Evolutionary conservation across 2,797 vertebrate genomes (phyloP), one percentile per base, ranked within the genome.

Genomic region (Lacerta bilineata): DNA sequence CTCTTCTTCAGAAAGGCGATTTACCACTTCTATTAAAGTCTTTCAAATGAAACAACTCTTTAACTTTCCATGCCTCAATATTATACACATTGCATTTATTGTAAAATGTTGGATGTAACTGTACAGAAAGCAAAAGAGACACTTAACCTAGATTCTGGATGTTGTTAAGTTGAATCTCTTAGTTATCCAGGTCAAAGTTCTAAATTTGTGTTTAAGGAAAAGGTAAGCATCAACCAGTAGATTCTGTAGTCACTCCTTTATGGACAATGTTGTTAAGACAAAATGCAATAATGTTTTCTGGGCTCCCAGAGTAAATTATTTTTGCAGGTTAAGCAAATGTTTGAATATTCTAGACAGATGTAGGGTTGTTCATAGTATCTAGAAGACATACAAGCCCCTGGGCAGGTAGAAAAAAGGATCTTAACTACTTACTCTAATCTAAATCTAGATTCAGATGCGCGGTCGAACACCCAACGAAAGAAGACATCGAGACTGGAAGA

Each of bases 381-480:
- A 69, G 78, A 27, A 10, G 27, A 80, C 41, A 83, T n/a, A 27
- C 15, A 83, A 33, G 27, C 27, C 29, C 18, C 50, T 23, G 27
- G 5, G 29, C 6, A 39, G 29, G 17, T 4, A 68, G 55, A 1
- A 88, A 80, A 90, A 90, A 11, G 3, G 59, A 78, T 4, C 7
- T 17, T 11, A 43, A 2, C 89, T 94, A 99, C 98, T 98, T 97
- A 99, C 99, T 99, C 98, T 96, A 99, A 97, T 84, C 98, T 96
- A 85, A 99, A 69, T 85, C 96, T 97, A 55, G 96, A 97, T 6
- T 94, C 94, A 1, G 97, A 97, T 85, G 94, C 68, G 93, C 95
- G 97, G 95, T 99, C 98, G 95, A 99, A 99, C 61, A 99, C 95
- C 99, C 98, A 99, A 33, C 97, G 98, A 93, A 99, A 98, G 97